These are phyloP conservation scores for Euschistus heros DNA, from an alignment of 1,140 invertebrate species.

Conservation along the genomic window DNA sequence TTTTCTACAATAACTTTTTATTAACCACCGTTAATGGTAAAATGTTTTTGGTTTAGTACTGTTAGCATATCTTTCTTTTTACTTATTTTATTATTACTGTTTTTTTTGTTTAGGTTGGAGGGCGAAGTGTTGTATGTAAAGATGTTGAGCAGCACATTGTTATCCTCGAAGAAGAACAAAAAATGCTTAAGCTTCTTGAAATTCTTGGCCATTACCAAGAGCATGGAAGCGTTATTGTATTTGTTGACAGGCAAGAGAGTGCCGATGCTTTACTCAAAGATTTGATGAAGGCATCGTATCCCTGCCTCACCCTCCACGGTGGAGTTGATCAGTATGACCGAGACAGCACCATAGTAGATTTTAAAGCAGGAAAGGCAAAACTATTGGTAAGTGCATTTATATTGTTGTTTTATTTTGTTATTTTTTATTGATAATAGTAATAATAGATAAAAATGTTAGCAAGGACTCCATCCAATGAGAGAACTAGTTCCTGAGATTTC, in stretches of 20 bases:
- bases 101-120: conserved; percentile 59
- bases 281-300: conserved; percentile 91
- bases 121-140: conserved; percentile 92
- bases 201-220: conserved; percentile 90
- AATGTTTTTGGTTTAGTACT: too few relatives aligned
- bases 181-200: conserved; percentile 95
- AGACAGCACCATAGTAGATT: conserved; percentile 95
- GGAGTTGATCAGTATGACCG: conserved; percentile 99
- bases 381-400: conserved; percentile 41
- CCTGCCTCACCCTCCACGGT: conserved; percentile 93
- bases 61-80: not conserved
- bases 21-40: too few relatives aligned
- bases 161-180: conserved; percentile 90
- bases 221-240: conserved; percentile 87
- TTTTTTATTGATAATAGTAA: not conserved
- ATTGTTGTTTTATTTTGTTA: not conserved
- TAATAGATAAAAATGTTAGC: too few relatives aligned
- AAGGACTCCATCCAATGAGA: too few relatives aligned
- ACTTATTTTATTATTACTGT: not conserved
- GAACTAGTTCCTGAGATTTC: too few relatives aligned
- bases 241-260: conserved; percentile 98
- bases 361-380: conserved; percentile 86
- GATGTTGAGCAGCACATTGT: conserved; percentile 95
- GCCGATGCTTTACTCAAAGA: conserved; percentile 90
- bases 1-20: too few relatives aligned